These are phyloP conservation scores for Emmelina monodactyla DNA, from an alignment of 2,888 invertebrate species.

Conservation along the genomic window DNA sequence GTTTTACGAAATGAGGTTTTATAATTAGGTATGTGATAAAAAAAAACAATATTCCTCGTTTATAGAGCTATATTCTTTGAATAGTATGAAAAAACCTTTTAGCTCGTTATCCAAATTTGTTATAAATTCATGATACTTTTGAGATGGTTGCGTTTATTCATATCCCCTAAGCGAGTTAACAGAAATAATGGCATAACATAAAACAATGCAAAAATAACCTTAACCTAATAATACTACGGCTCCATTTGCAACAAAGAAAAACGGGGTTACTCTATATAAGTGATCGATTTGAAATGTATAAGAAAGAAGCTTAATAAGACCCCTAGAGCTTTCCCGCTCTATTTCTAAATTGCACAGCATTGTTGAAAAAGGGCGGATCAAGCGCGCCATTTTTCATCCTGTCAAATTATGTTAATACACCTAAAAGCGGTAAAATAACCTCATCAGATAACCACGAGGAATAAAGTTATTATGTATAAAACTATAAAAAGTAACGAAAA, in stretches of 20 bases:
- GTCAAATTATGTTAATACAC: constrained; percentile 34
- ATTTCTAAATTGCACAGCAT: constrained; percentile 39
- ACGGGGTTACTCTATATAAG: constrained; percentile 33
- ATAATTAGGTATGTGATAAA: too few relatives aligned
- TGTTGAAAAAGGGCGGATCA: constrained; percentile 29
- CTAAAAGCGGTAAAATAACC: constrained; percentile 19
- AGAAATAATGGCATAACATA: constrained; percentile 8
- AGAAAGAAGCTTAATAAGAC: constrained; percentile 35
- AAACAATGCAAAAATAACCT: constrained; percentile 17
- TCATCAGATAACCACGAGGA: constrained; percentile 15
- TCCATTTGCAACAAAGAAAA: too few relatives aligned
- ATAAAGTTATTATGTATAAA: constrained; percentile 42
- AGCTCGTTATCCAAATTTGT: too few relatives aligned
- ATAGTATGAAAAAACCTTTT: too few relatives aligned
- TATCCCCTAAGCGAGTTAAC: constrained; percentile 24
- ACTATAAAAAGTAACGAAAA: constrained; percentile 39
- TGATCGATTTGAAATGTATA: constrained; percentile 48
- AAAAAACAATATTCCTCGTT: too few relatives aligned
- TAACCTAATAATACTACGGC: constrained; percentile 8
- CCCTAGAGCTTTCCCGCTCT: constrained; percentile 35
- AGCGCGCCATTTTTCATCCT: constrained; percentile 27
- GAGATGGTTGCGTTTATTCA: constrained; percentile 28
- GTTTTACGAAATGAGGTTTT: too few relatives aligned
- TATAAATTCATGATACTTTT: too few relatives aligned
- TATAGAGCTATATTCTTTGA: too few relatives aligned